Evolutionary conservation across 1,140 invertebrate species (phyloP), one percentile per base, ranked within the genome.

Genomic region (Anthonomus grandis): DNA sequence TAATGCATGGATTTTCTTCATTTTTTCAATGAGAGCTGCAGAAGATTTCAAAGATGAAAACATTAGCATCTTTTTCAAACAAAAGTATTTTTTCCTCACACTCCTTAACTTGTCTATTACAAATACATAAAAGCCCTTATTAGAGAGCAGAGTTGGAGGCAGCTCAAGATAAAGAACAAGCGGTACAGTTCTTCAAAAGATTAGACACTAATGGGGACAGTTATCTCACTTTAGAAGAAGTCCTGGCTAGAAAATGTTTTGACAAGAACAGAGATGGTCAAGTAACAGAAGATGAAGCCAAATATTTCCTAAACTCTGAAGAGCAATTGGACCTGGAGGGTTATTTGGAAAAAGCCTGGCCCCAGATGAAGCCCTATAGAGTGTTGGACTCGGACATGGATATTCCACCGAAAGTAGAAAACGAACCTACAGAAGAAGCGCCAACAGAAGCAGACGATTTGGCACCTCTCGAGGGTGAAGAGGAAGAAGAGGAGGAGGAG

Each of bases 261-360:
- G 95, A 97, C 76, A 86, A 84, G 61, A 88, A 98, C 81, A 93
- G 93, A 5, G 79, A 83, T 59, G 81, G 69, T 70, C 37, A 19
- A 52, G 90, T 94, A 39, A 81, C 85, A 36, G 86, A 91, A 47
- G 93, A 96, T 65, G 91, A 96, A 74, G 86, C 87, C 3, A 83
- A 87, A 69, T 89, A 83, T 69, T 93, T 91, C 72, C 76, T 94
- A 46, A 83, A 84, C 60, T 9, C 13, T 6, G 3, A 4, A 9
- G 83, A 86, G 42, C 78, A 84, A 56, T 74, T 93, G 19, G 79
- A 81, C 64, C 71, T 83, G 44, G 83, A 91, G 49, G 81, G 85
- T 6, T 95, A 93, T 69, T 54, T 86, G 1, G 76, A 81, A 13
- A 75, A 75, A 23, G 83, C 82, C 21, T 94, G 90, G 89, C 75